Percentiles rank a stretch among this genome's conserved stretches.
Evolutionary conservation across 2,113 vertebrate genomes (phyloP).

Genomic region (Trematocara nigrifrons): DNA sequence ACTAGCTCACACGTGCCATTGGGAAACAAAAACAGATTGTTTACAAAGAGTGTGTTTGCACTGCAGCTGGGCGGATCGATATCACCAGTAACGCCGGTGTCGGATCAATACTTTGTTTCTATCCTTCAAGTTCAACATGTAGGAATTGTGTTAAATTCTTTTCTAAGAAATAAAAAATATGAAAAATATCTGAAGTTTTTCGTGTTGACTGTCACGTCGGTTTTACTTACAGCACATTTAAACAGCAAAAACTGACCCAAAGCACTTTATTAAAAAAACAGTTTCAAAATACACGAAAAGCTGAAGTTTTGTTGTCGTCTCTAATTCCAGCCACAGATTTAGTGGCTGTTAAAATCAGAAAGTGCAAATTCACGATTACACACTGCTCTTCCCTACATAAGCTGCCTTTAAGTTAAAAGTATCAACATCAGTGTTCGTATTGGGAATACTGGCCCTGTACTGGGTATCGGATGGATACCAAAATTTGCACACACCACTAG

Average conservation of each 20-base stretch:
- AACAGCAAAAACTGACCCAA: background rate
- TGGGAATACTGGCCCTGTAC: background rate
- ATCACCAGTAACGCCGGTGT: background rate
- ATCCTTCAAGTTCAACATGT: background rate
- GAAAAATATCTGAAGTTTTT: background rate
- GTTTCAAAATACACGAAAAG: background rate
- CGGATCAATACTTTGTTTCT: background rate
- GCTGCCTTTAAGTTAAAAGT: background rate
- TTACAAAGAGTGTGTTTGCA: background rate
- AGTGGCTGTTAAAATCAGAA: background rate
- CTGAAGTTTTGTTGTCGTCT: background rate
- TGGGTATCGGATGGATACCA: background rate
- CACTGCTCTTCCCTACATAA: background rate
- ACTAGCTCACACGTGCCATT: background rate
- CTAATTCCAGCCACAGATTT: background rate
- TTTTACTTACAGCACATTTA: background rate
- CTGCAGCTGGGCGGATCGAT: background rate
- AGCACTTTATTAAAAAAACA: background rate
- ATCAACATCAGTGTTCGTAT: fast-evolving
- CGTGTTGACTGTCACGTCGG: fast-evolving
- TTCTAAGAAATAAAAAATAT: background rate
- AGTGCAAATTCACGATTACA: background rate
- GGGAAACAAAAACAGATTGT: background rate
- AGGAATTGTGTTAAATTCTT: background rate
- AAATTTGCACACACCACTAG: background rate